Base-by-base conservation (phyloP, 2,888 invertebrate genomes). In the Lochmaea crataegi region DNA sequence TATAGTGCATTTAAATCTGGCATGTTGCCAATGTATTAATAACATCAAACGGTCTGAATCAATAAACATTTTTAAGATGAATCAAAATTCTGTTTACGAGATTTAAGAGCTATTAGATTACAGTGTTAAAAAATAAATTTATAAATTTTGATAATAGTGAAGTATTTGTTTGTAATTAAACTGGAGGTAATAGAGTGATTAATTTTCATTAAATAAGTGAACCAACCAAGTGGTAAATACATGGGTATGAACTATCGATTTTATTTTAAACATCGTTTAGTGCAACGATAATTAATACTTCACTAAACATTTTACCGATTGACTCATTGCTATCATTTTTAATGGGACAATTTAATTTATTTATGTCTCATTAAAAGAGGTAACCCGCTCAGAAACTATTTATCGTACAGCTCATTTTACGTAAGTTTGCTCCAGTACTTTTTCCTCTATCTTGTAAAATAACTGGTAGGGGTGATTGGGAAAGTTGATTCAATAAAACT, bases 21-120 rank as follows among this genome's bases (percentile, higher is more conserved):
- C 16, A 32, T 69, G 26, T 38, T 53, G 69, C 69, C 69, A 69
- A 63, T 16, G 7, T 69, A 69, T 61, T 69, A 69, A 69, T 69
- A 69, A 69, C 69, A 63, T 63, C 41, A 48, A 69, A 63, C 68
- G 16, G 22, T 14, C 53, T 63, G 26, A 26, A 69, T 51, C 63
- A 38, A 61, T 38, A 53, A 61, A 53, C 38, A 16, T 68, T 51
- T 61, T 68, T 45, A 26, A 58, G 45, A 11, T 14, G 60, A 61
- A 68, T 38, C 22, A 32, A 45, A 38, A 51, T 51, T 6, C 11
- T 32, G 65, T 51, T 65, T 65, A 65, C 65, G 51, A 51, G 22
- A 53, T 48, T 32, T 22, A 7, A 51, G n/a, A 65, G 12, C 26
- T 51, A 22, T 45, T 12, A 32, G n/a, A 18, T 48, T n/a, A 65